Base-by-base conservation (phyloP, 1,140 invertebrate genomes). In the Liolophura sinensis region DNA sequence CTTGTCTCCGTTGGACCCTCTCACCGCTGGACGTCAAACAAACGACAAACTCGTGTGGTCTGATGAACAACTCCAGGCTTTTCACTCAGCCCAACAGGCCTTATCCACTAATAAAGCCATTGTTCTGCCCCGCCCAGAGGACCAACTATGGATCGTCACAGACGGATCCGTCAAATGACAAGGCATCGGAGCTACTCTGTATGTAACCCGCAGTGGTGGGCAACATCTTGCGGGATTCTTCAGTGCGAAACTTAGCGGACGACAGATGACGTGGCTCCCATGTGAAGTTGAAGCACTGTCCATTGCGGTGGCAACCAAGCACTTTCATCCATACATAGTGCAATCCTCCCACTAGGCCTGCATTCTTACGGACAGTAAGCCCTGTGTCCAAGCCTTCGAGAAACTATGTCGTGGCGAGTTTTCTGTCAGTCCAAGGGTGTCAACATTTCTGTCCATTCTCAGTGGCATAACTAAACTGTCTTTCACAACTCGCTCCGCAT, bases 241-340 rank as follows among this genome's bases (percentile, higher is more conserved):
- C 25, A 68, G 68, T 51, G 62, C 62, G 3, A 68, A 70, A 58
- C 60, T 65, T 7, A 18, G 65, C 7, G 63, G 68, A 50, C 65
- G 59, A 14, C 68, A 70, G n/a, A n/a, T 46, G 18, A 64, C 50
- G 15, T 73, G 73, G 71, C 16, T 74, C 54, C 68, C 68, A 24
- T 74, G 71, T 60, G 71, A 73, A 50, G 52, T 75, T 25, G 71
- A 69, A 40, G 71, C 71, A 1, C 55, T 73, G 24, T 50, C 48
- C 7, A 75, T 75, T 27, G 64, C n/a, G n/a, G n/a, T n/a, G n/a
- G n/a, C n/a, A n/a, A n/a, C n/a, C n/a, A n/a, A n/a, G n/a, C 64
- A 70, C 49, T 60, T 66, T 51, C 55, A 22, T 46, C 68, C 68
- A 7, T 67, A 54, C 27, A 63, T 67, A 6, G 57, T 64, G 18